These are phyloP conservation scores for Sycobia sp. DNA, from an alignment of 1,140 invertebrate species.

Conservation along the genomic window DNA sequence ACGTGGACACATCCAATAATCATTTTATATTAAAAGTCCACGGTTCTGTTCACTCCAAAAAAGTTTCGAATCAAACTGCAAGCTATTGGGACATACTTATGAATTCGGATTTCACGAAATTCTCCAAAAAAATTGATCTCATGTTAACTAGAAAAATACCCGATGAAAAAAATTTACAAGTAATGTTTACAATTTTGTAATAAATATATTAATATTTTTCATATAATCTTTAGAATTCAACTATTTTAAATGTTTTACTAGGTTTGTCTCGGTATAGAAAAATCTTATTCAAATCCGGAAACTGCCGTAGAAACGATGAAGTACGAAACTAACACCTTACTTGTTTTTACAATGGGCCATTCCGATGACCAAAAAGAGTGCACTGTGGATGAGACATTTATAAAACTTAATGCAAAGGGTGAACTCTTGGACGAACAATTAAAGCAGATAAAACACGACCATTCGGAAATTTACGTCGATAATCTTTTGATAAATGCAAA, in stretches of 20 bases:
- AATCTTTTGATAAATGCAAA: slow-evolving; percentile 37
- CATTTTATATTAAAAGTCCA: slow-evolving; percentile 38
- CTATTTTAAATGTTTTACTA: slow-evolving; percentile 27
- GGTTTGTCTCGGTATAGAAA: slow-evolving; percentile 51
- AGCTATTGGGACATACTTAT: slow-evolving; percentile 51
- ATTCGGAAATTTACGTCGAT: slow-evolving; percentile 35
- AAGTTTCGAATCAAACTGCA: slow-evolving; percentile 36
- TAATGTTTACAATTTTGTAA: slow-evolving; percentile 21
- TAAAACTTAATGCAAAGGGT: slow-evolving; percentile 37
- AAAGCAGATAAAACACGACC: slow-evolving; percentile 29
- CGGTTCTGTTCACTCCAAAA: slow-evolving; percentile 41
- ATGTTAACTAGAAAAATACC: slow-evolving; percentile 46
- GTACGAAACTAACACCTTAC: slow-evolving; percentile 43
- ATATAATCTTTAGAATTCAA: not conserved
- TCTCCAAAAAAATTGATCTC: slow-evolving; percentile 45
- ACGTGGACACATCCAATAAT: slow-evolving; percentile 32
- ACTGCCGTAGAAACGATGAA: slow-evolving; percentile 31
- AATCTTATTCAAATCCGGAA: slow-evolving; percentile 40
- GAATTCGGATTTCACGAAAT: slow-evolving; percentile 43
- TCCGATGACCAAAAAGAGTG: slow-evolving; percentile 46
- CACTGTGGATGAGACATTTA: slow-evolving; percentile 43
- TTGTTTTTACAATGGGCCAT: slow-evolving; percentile 46
- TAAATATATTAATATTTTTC: not conserved
- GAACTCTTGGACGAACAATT: slow-evolving; percentile 44
- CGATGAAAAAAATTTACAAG: slow-evolving; percentile 48